Evolutionary conservation across 2,113 vertebrate genomes (phyloP), one percentile per base, ranked within the genome.

Genomic region (Raja brachyura): DNA sequence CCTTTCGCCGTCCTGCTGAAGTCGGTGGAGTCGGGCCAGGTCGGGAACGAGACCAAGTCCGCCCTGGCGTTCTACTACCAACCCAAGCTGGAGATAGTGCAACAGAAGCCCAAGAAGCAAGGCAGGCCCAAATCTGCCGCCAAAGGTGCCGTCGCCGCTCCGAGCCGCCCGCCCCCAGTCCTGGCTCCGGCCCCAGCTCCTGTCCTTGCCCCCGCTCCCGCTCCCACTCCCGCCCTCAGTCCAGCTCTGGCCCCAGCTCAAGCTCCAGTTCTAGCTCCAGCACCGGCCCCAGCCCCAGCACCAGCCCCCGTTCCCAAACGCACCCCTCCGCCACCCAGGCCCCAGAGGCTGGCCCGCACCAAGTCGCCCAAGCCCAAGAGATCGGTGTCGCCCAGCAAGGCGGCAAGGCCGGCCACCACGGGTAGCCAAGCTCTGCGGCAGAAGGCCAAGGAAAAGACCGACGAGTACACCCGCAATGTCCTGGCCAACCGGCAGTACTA

Each of bases 401-500:
- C 22, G 0, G 33, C 2, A 4, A 14, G 90, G 66, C 20, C 33
- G 2, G 33, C 3, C 14, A 18, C 90, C 31, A 63, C 59, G 4
- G 83, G 83, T 13, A 28, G 83, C 28, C 90, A 92, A 39, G 20
- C 3, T 31, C 31, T 92, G 8, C n/a, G 68, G 3, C 48, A 70
- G 20, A 7, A 18, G 9, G 90, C 68, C 9, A 73, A 28, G 90
- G 90, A 92, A 33, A 73, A 70, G 33, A 92, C 90, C 0, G 90
- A 73, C 3, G 90, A 92, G 33, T 92, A 73, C 66, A 28, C 18
- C 33, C 63, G 66, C 31, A 92, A 92, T 0, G 20, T 73, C 20
- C 33, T 73, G 31, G 68, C 63, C 20, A 92, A 92, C 39, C 90
- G 68, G 1, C 90, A 73, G 5, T 92, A 92, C 90, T 92, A 92